A percentile compares a stretch with the other conserved stretches of the same genome.
These are phyloP conservation scores for Sminthurinus aureus DNA, from an alignment of 2,888 invertebrate genomes.

Conservation along the genomic window DNA sequence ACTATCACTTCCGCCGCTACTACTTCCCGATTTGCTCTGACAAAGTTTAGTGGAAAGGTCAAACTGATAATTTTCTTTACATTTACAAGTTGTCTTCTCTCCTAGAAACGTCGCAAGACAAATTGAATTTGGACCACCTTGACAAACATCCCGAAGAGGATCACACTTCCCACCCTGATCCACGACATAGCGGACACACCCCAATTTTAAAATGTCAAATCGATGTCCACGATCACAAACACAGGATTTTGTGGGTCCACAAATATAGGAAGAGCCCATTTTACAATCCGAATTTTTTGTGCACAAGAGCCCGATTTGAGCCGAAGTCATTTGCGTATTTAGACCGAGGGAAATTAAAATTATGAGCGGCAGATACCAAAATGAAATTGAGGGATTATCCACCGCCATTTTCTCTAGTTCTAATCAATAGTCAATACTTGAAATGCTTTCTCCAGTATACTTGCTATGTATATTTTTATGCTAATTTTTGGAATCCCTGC, in stretches of 20 bases:
- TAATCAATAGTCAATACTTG: too few species aligned
- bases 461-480: too few species aligned
- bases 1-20: background rate
- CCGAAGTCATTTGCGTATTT: background rate
- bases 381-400: too few species aligned
- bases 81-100: slow-evolving; percentile 23
- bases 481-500: too few species aligned
- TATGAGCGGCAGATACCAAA: background rate
- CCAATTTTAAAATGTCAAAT: slow-evolving; percentile 13
- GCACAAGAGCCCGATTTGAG: slow-evolving; percentile 34
- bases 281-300: slow-evolving; percentile 37
- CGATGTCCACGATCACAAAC: slow-evolving; percentile 23
- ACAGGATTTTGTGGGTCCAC: slow-evolving; percentile 28
- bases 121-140: slow-evolving; percentile 26
- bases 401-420: too few species aligned
- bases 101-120: slow-evolving; percentile 26
- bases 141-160: slow-evolving; percentile 26
- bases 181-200: slow-evolving; percentile 15
- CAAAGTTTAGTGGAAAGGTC: slow-evolving; percentile 25
- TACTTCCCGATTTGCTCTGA: background rate
- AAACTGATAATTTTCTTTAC: slow-evolving; percentile 1
- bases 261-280: slow-evolving; percentile 33
- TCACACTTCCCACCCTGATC: slow-evolving; percentile 20
- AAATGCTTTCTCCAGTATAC: too few species aligned
- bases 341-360: background rate